Evolutionary conservation across 2,888 invertebrate species (phyloP).

Genomic region (Campoplex capitator): DNA sequence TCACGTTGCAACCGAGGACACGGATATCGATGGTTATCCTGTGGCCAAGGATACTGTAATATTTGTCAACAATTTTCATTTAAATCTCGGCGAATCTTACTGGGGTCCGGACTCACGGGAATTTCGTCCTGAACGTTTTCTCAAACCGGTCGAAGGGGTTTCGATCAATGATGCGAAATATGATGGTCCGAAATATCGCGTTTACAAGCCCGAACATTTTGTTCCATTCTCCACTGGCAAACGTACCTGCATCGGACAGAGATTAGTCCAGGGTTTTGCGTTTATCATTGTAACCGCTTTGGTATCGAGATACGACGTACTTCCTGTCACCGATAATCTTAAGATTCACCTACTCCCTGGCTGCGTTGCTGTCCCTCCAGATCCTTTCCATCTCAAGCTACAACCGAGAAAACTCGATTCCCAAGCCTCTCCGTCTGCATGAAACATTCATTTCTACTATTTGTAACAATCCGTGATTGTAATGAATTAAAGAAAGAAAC

Average conservation of each 20-base stretch:
- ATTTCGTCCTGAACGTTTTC: conserved; percentile 92
- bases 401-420: conserved; percentile 60
- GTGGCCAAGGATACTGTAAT: conserved; percentile 92
- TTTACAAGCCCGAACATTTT: conserved; percentile 89
- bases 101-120: conserved; percentile 89
- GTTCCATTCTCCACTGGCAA: conserved; percentile 95
- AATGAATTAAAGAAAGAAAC: conserved; percentile 8
- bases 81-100: conserved; percentile 90
- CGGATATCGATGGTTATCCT: conserved; percentile 89
- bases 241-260: conserved; percentile 94
- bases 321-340: conserved; percentile 86
- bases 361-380: conserved; percentile 91
- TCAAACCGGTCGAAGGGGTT: conserved; percentile 85
- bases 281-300: conserved; percentile 91
- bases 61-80: conserved; percentile 93
- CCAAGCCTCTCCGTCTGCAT: conserved; percentile 41
- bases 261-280: conserved; percentile 91
- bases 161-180: conserved; percentile 74
- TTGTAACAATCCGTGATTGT: conserved; percentile 3
- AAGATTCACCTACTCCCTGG: conserved; percentile 87
- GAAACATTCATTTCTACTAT: conserved; percentile 1
- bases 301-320: conserved; percentile 89
- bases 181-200: conserved; percentile 52
- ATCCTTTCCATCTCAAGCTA: conserved; percentile 88
- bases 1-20: conserved; percentile 93